A percentile compares a stretch with the other conserved stretches of the same genome.
Evolutionary conservation across 2,113 vertebrate species (phyloP).

Genomic region (Dromaius novaehollandiae): DNA sequence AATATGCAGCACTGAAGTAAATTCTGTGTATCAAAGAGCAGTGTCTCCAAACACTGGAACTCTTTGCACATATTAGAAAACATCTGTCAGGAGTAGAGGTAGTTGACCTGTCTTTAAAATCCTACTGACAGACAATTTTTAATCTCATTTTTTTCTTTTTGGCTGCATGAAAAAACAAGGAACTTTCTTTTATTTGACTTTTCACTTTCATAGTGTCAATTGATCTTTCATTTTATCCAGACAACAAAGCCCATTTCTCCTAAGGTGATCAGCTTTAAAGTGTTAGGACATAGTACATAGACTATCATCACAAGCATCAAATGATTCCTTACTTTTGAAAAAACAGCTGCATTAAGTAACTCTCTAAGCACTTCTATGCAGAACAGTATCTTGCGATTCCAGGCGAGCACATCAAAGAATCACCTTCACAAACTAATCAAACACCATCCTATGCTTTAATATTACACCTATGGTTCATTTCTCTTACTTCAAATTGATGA

Average conservation of each 20-base stretch:
- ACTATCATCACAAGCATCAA: background rate
- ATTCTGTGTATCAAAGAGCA: background rate
- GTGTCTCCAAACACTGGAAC: background rate
- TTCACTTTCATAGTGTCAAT: background rate
- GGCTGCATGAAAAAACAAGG: background rate
- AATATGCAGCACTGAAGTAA: background rate
- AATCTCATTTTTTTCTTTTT: background rate
- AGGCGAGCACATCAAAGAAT: slow-evolving; percentile 10
- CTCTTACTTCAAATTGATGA: background rate
- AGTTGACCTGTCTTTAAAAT: background rate
- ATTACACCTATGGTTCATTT: background rate
- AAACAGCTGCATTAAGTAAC: background rate
- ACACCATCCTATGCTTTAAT: background rate
- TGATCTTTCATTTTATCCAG: background rate
- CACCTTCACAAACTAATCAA: slow-evolving; percentile 1
- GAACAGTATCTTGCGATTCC: background rate
- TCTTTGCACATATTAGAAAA: background rate
- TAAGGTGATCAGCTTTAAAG: background rate
- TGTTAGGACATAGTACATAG: background rate
- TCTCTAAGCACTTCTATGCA: background rate
- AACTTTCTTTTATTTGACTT: background rate
- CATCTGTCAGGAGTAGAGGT: background rate
- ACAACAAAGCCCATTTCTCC: background rate
- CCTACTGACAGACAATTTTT: accelerated
- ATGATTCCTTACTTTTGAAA: background rate